Base-by-base conservation (phyloP, 2,113 vertebrate species). In the Pteropus alecto region DNA sequence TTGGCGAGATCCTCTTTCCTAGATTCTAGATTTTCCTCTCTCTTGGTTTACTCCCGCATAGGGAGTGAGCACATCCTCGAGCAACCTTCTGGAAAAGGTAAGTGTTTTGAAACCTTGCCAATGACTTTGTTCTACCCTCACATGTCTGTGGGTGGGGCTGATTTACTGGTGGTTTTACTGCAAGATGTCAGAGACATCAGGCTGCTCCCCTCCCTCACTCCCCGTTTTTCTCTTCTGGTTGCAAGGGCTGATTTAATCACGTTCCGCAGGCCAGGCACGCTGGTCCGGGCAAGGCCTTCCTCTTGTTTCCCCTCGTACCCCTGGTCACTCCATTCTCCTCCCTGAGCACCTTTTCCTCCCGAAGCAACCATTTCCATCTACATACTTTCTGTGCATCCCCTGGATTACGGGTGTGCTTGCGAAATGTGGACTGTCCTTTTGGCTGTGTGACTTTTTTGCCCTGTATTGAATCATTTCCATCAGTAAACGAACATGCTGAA, bases 261-360 rank as follows among this genome's bases (percentile, higher is more conserved):
- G 28, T 12, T 13, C 35, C 9, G 68, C 8, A 15, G 58, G 60
- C 14, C 9, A 24, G 0, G 48, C 48, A 51, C 51, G 0, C 0
- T 19, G 38, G 38, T 48, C 63, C 38, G 33, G 26, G 48, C 4
- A 4, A 82, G 58, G 51, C 16, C 77, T 60, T 16, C 71, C 54
- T 82, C n/a, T 82, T 19, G 14, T 38, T 30, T 74, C 77, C 71
- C 38, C 86, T 92, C 19, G 76, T 28, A 16, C 12, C 13, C 6
- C 18, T 38, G 26, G 76, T 35, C 30, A 33, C 33, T 79, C 61
- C 26, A 21, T 11, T 67, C 22, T 54, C 35, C 9, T 30, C 30
- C 43, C 35, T 30, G 35, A 5, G 58, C 15, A 58, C 21, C 38
- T 18, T 54, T 28, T 33, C 6, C 38, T 9, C n/a, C 28, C 6